phyloP scores from a whole-genome alignment of 2,888 invertebrate genomes.

The Drosophila kokeensis region DNA sequence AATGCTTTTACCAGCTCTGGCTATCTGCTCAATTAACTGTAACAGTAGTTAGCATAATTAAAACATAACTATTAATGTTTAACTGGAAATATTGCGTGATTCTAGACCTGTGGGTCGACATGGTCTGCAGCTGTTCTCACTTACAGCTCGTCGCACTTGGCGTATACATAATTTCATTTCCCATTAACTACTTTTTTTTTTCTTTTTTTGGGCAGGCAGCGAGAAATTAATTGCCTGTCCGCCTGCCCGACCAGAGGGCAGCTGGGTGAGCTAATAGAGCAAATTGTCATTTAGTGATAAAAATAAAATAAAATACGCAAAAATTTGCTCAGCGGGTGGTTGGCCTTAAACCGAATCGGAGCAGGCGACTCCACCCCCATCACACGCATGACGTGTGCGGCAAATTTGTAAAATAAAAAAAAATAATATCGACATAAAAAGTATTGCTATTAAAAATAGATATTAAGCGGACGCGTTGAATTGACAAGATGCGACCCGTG shows the following conservation, averaged over 20 bases:
- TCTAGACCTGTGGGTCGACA: constrained; percentile 31
- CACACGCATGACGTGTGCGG: constrained; percentile 66
- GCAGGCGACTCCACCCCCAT: constrained; percentile 30
- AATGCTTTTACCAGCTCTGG: background rate
- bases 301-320: constrained; percentile 18
- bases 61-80: constrained; percentile 15
- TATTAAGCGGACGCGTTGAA: constrained; percentile 61
- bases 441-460: constrained; percentile 47
- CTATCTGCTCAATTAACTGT: constrained; percentile 34
- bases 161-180: constrained; percentile 65
- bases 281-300: constrained; percentile 63
- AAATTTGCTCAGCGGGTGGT: constrained; percentile 43
- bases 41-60: constrained; percentile 46
- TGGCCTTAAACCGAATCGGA: constrained; percentile 46
- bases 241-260: constrained; percentile 42
- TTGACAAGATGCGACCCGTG: constrained; percentile 26
- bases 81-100: constrained; percentile 50
- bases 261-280: constrained; percentile 66
- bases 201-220: constrained; percentile 32
- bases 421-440: constrained; percentile 17
- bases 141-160: constrained; percentile 52
- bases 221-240: constrained; percentile 64
- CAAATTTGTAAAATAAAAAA: constrained; percentile 27
- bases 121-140: constrained; percentile 28
- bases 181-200: constrained; percentile 15